Conservation (phyloP, 2,797 vertebrate species). For the Sitta carolinensis region DNA sequence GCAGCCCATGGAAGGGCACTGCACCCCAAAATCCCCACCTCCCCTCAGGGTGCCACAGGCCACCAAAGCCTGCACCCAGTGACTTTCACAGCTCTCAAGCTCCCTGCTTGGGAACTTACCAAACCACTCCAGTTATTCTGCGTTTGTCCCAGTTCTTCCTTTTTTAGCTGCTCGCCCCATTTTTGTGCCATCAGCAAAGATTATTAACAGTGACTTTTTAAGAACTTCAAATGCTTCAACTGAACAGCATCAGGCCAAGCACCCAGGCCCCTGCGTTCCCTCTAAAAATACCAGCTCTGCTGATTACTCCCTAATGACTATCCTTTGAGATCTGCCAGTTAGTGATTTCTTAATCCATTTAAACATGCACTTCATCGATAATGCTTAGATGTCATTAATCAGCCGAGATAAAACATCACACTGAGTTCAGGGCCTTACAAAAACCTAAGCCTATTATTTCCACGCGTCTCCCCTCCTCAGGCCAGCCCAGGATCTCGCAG, state of each 20-base stretch:
- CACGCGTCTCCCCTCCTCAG: background rate
- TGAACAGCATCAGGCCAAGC: background rate
- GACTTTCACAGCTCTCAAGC: background rate
- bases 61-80: fast-evolving
- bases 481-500: fast-evolving
- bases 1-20: background rate
- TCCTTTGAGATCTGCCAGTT: constrained; percentile 43
- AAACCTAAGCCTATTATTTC: constrained; percentile 6
- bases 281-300: background rate
- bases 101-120: background rate
- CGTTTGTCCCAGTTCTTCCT: background rate
- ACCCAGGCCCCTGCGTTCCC: background rate
- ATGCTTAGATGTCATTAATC: constrained; percentile 31
- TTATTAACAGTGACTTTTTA: background rate
- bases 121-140: background rate
- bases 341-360: constrained; percentile 47
- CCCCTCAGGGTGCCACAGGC: background rate
- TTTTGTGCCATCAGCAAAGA: background rate
- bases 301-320: constrained; percentile 17
- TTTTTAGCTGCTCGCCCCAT: background rate
- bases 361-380: constrained; percentile 19
- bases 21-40: background rate
- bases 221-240: background rate
- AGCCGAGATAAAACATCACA: background rate
- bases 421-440: background rate